Conservation (phyloP, 2,113 vertebrate species). For the Leptobrachium ailaonicum region DNA sequence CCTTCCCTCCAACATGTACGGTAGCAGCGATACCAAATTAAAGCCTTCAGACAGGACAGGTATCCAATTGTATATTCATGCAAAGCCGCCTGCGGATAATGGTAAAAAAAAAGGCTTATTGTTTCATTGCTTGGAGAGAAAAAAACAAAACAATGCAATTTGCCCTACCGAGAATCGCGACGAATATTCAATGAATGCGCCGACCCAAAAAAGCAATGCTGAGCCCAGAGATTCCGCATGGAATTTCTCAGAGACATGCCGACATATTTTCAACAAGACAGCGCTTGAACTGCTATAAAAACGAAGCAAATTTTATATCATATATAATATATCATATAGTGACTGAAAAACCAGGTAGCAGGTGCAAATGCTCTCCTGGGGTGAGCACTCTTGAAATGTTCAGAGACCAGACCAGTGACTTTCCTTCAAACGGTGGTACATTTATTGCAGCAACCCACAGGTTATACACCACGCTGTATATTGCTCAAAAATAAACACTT, state of each 20-base stretch:
- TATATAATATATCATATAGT: too few relatives aligned
- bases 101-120: conserved; percentile 17
- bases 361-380: too few relatives aligned
- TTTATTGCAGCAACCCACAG: too few relatives aligned
- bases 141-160: conserved; percentile 6
- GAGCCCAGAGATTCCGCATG: neutral
- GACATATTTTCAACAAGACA: neutral
- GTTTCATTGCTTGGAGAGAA: conserved; percentile 4
- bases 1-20: neutral
- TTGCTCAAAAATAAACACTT: too few relatives aligned
- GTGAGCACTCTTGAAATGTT: too few relatives aligned
- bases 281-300: neutral
- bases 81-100: neutral
- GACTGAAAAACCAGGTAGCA: too few relatives aligned
- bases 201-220: neutral
- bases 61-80: neutral
- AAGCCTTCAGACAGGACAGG: neutral
- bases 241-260: conserved; percentile 20
- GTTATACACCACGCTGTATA: too few relatives aligned
- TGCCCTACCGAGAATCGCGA: neutral
- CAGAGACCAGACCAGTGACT: too few relatives aligned
- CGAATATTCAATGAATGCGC: neutral
- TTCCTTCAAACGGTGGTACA: too few relatives aligned
- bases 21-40: neutral
- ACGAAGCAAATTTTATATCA: too few relatives aligned